phyloP scores from a whole-genome alignment of 2,797 vertebrate species.

The Perodicticus potto region DNA sequence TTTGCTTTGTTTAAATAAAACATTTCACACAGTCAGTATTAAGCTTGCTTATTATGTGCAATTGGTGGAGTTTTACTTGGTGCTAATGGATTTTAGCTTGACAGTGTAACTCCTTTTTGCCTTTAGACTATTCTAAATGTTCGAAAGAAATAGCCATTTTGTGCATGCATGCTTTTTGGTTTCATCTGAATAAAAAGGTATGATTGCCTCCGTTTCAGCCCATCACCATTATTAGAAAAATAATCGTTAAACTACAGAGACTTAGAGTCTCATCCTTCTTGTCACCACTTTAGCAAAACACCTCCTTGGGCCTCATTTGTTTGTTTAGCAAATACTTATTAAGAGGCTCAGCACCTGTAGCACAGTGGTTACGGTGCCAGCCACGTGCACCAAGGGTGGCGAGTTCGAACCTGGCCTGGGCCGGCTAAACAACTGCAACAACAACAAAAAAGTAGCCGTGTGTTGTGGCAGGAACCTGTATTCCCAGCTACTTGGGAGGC shows the following conservation, averaged over 20 bases:
- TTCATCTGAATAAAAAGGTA: constrained; percentile 45
- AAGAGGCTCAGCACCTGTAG: neutral
- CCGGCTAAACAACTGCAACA: too few relatives aligned
- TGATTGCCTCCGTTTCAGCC: neutral
- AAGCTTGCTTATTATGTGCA: constrained; percentile 43
- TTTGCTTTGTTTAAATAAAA: constrained; percentile 52
- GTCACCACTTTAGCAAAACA: constrained; percentile 38
- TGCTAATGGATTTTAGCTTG: constrained; percentile 34
- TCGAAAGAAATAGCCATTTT: neutral
- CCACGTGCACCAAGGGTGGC: too few relatives aligned
- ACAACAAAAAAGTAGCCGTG: too few relatives aligned
- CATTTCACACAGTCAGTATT: neutral
- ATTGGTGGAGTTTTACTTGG: constrained; percentile 41
- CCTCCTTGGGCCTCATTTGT: neutral
- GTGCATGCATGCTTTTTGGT: neutral
- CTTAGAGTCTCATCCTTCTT: constrained; percentile 43
- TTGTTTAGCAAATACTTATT: neutral
- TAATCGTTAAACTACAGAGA: constrained; percentile 5
- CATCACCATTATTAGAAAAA: constrained; percentile 58
- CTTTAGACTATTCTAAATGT: constrained; percentile 25
- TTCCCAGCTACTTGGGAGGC: too few relatives aligned
- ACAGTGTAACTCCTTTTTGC: neutral
- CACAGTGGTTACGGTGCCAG: too few relatives aligned
- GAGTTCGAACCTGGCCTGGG: too few relatives aligned
- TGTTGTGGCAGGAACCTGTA: too few relatives aligned